These are phyloP conservation scores for Aldrovandia affinis DNA, from an alignment of 2,797 vertebrate genomes.

Conservation along the genomic window DNA sequence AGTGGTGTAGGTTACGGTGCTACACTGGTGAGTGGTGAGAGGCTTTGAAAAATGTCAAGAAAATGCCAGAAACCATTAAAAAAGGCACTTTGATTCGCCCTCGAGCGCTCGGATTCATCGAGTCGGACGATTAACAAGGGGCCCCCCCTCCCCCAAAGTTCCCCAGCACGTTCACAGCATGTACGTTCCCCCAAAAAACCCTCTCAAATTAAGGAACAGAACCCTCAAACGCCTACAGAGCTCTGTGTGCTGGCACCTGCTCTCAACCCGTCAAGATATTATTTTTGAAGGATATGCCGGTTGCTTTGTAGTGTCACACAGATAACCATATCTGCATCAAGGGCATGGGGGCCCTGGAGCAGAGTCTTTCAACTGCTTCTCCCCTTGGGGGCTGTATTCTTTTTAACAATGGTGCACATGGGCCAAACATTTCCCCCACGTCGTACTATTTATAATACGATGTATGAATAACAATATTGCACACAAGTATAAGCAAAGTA, in stretches of 20 bases:
- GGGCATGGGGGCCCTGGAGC: too few relatives aligned
- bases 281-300: not conserved
- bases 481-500: too few relatives aligned
- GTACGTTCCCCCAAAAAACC: not conserved
- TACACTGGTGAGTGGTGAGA: not conserved
- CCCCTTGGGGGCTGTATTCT: too few relatives aligned
- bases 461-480: too few relatives aligned
- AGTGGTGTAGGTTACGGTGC: not conserved
- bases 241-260: not conserved
- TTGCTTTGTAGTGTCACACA: not conserved
- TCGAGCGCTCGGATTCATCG: not conserved
- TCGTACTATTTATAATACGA: too few relatives aligned
- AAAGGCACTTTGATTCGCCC: not conserved
- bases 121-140: conserved; percentile 6
- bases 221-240: not conserved
- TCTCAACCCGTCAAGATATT: not conserved
- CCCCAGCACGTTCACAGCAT: not conserved
- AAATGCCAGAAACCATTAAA: not conserved
- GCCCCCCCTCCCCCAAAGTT: not conserved
- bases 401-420: too few relatives aligned
- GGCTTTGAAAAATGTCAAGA: conserved; percentile 6
- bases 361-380: too few relatives aligned
- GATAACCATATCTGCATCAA: not conserved
- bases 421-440: too few relatives aligned
- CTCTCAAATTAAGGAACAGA: not conserved